Evolutionary conservation across 1,140 invertebrate genomes (phyloP).

Genomic region (Subanguina moxae): DNA sequence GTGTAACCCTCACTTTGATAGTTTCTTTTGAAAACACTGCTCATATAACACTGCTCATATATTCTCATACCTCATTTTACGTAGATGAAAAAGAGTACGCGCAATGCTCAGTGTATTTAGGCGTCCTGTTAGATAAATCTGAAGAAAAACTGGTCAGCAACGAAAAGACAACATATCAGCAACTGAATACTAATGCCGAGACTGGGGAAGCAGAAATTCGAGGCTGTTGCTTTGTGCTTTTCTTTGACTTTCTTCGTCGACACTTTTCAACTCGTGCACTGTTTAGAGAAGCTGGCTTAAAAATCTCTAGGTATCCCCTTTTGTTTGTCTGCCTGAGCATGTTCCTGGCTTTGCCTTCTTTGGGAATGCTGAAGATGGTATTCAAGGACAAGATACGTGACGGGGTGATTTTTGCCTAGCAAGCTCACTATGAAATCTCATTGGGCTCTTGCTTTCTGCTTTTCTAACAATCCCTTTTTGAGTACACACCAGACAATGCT

Average conservation of each 20-base stretch:
- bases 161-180: not conserved
- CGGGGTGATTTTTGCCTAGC: constrained; percentile 10
- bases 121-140: too few relatives aligned
- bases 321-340: not conserved
- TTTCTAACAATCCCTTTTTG: not conserved
- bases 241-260: not conserved
- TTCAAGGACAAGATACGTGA: constrained; percentile 21
- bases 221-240: not conserved
- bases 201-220: not conserved
- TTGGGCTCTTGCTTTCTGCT: too few relatives aligned
- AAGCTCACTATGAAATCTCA: too few relatives aligned
- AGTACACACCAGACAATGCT: constrained; percentile 46
- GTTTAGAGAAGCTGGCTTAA: not conserved
- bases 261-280: not conserved
- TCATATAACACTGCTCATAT: too few relatives aligned
- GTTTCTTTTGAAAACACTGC: too few relatives aligned
- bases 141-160: not conserved
- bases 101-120: too few relatives aligned
- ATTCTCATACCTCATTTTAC: too few relatives aligned
- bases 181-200: not conserved
- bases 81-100: too few relatives aligned
- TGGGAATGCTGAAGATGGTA: not conserved
- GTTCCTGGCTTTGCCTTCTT: not conserved
- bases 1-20: too few relatives aligned
- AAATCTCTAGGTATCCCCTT: not conserved